Percentiles rank a stretch among this genome's conserved stretches.
phyloP scores from a whole-genome alignment of 2,113 vertebrate species.

The Elgaria multicarinata region DNA sequence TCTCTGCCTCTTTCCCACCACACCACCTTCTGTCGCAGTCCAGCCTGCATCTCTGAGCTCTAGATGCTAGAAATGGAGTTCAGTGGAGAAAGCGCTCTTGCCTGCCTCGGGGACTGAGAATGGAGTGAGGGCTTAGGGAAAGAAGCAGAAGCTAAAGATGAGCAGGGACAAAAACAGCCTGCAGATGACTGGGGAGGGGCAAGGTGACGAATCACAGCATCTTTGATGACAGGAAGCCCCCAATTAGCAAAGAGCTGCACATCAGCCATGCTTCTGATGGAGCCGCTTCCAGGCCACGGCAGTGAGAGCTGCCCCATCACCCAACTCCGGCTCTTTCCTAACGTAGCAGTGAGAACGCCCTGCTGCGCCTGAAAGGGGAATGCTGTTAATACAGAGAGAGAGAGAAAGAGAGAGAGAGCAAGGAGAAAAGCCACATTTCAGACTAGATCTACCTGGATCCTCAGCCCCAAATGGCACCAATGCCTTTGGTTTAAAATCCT shows the following conservation, averaged over 20 bases:
- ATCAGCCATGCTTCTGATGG: not conserved
- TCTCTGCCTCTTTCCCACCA: not conserved
- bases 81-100: not conserved
- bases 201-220: not conserved
- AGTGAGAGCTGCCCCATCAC: not conserved
- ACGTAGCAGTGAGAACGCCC: not conserved
- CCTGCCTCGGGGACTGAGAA: not conserved
- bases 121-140: not conserved
- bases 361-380: not conserved
- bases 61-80: no score
- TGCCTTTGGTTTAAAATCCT: not conserved
- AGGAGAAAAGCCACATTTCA: not conserved
- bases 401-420: no score
- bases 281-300: not conserved
- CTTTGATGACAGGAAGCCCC: not conserved
- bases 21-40: no score
- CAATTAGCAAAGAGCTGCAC: not conserved
- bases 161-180: not conserved
- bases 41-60: no score
- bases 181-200: not conserved
- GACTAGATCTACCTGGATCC: not conserved
- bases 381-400: not conserved
- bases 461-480: not conserved
- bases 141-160: not conserved
- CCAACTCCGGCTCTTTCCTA: not conserved